These are phyloP conservation scores for Odocoileus hemionus DNA, from an alignment of 2,113 vertebrate genomes.

Conservation along the genomic window DNA sequence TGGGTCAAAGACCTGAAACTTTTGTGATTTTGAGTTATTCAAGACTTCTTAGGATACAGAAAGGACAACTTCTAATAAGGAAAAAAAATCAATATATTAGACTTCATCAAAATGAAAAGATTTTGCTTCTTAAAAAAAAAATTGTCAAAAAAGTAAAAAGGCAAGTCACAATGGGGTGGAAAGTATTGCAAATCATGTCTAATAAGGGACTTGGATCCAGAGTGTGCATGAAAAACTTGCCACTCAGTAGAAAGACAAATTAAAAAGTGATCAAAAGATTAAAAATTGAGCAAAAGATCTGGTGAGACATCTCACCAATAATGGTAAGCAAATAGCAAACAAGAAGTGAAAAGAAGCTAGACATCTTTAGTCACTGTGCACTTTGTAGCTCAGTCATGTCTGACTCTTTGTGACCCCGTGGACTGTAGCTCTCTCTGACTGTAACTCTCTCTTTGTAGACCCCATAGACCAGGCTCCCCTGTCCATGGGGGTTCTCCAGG, in stretches of 20 bases:
- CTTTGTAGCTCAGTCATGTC: neutral
- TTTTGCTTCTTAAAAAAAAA: conserved; percentile 7
- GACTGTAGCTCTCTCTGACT: neutral
- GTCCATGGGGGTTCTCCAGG: neutral
- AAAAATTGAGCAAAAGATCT: neutral
- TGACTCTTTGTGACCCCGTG: neutral
- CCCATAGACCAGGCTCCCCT: neutral
- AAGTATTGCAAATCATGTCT: neutral
- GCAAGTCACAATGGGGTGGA: neutral
- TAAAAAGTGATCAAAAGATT: neutral
- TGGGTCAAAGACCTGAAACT: neutral
- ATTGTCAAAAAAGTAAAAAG: neutral
- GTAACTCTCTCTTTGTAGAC: neutral
- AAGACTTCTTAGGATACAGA: neutral
- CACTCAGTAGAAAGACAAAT: neutral
- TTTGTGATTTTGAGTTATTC: neutral
- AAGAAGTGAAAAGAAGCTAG: neutral
- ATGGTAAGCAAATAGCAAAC: neutral
- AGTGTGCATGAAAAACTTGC: neutral
- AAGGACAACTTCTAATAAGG: neutral
- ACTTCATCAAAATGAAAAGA: neutral
- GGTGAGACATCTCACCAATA: neutral
- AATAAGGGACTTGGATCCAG: neutral
- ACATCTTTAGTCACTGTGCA: neutral
- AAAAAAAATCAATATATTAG: neutral